phyloP scores from a whole-genome alignment of 2,888 invertebrate species.

The Macrophya alboannulata region DNA sequence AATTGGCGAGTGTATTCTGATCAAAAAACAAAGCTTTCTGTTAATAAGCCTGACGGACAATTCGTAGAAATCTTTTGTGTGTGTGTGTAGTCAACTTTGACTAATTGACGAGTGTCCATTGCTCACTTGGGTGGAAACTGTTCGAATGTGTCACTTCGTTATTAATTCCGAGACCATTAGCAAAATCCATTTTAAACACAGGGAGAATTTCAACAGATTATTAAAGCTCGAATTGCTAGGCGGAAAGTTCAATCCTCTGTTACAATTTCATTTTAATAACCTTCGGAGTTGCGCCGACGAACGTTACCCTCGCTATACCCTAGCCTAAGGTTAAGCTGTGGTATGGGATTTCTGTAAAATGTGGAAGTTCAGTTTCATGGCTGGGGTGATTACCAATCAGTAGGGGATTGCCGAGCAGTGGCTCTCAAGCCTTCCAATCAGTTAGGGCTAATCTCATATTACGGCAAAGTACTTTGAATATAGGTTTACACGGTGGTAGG shows the following conservation, averaged over 20 bases:
- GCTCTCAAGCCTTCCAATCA: constrained; percentile 21
- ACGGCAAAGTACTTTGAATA: not conserved
- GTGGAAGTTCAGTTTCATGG: constrained; percentile 20
- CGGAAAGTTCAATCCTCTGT: constrained; percentile 30
- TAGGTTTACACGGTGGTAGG: not conserved
- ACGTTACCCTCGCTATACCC: not conserved
- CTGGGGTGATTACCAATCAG: constrained; percentile 39
- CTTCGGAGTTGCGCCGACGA: not conserved
- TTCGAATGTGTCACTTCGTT: not conserved
- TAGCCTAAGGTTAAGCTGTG: constrained; percentile 5
- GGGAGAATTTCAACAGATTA: constrained; percentile 13
- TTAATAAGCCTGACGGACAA: too few species aligned
- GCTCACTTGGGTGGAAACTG: not conserved
- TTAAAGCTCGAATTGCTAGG: constrained; percentile 1
- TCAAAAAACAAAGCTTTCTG: too few species aligned
- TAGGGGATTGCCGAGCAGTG: constrained; percentile 21
- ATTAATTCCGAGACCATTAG: not conserved
- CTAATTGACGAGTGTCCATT: not conserved
- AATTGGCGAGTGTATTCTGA: not conserved
- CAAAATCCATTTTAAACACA: not conserved
- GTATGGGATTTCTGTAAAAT: constrained; percentile 13
- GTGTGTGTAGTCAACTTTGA: not conserved
- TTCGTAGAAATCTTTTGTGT: not conserved
- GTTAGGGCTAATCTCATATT: constrained; percentile 36
- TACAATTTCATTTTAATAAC: constrained; percentile 22